phyloP scores from a whole-genome alignment of 2,113 vertebrate genomes.

The Triplophysa siluroides region DNA sequence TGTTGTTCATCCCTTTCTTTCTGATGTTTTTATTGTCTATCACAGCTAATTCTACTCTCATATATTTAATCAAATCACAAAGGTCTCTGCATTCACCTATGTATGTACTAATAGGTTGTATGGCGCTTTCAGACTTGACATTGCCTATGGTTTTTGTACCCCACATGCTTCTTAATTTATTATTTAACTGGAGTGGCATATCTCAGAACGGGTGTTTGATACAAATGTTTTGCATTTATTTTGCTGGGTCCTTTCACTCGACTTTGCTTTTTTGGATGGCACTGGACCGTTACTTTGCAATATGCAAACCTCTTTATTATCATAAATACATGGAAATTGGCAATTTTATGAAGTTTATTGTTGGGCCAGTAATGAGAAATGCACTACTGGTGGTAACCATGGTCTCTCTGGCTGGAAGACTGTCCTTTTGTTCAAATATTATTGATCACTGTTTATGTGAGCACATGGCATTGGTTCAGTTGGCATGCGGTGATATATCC shows the following conservation, averaged over 20 bases:
- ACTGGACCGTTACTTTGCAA: conserved; percentile 58
- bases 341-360: conserved; percentile 28
- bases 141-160: conserved; percentile 49
- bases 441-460: conserved; percentile 66
- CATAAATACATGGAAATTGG: conserved; percentile 39
- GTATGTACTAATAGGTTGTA: conserved; percentile 60
- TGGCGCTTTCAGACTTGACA: conserved; percentile 49
- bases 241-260: conserved; percentile 56
- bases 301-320: conserved; percentile 54
- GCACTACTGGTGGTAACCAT: conserved; percentile 17
- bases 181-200: conserved; percentile 48
- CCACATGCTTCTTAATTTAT: conserved; percentile 49
- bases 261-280: conserved; percentile 67
- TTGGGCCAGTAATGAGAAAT: conserved; percentile 46
- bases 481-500: conserved; percentile 64
- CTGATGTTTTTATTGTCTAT: conserved; percentile 52
- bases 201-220: conserved; percentile 47
- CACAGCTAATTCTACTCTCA: conserved; percentile 42
- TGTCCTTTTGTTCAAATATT: conserved; percentile 59
- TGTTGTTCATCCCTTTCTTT: conserved; percentile 50
- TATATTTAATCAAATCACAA: conserved; percentile 42
- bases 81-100: conserved; percentile 60
- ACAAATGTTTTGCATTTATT: conserved; percentile 54
- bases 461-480: conserved; percentile 66
- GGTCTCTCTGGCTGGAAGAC: conserved; percentile 40